Percentiles rank a stretch among this genome's conserved stretches.
Evolutionary conservation across 2,888 invertebrate species (phyloP).

Genomic region (Amphipoea lucens): DNA sequence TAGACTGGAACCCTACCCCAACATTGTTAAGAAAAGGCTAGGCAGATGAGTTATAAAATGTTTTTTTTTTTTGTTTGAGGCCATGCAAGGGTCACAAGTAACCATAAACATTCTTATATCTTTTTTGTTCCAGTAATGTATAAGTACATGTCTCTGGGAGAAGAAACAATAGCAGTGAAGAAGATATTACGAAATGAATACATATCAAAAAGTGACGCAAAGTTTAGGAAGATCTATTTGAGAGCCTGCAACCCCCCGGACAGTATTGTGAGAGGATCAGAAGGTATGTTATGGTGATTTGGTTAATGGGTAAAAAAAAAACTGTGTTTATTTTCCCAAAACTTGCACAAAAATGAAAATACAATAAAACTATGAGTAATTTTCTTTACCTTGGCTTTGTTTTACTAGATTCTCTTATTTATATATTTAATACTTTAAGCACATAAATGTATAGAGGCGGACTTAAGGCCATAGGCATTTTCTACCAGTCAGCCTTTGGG

Average conservation of each 20-base stretch:
- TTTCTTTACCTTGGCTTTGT: too few species aligned
- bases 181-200: constrained; percentile 86
- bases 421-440: too few species aligned
- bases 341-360: background rate
- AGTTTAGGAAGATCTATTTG: constrained; percentile 92
- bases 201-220: constrained; percentile 90
- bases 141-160: constrained; percentile 93
- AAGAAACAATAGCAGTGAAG: constrained; percentile 83
- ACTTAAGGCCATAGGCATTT: too few species aligned
- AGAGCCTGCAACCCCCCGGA: constrained; percentile 93
- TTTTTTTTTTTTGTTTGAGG: background rate
- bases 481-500: too few species aligned
- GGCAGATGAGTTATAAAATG: background rate
- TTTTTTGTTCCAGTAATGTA: constrained; percentile 92
- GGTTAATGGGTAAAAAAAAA: too few species aligned
- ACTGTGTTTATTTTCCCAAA: background rate
- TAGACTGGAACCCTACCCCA: background rate
- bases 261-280: constrained; percentile 92
- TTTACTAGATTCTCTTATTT: too few species aligned
- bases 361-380: too few species aligned
- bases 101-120: background rate
- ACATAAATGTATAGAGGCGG: too few species aligned
- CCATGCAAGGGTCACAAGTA: background rate
- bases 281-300: constrained; percentile 90
- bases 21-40: background rate